These are phyloP conservation scores for Mylabris sibirica DNA, from an alignment of 2,888 invertebrate species.

Conservation along the genomic window DNA sequence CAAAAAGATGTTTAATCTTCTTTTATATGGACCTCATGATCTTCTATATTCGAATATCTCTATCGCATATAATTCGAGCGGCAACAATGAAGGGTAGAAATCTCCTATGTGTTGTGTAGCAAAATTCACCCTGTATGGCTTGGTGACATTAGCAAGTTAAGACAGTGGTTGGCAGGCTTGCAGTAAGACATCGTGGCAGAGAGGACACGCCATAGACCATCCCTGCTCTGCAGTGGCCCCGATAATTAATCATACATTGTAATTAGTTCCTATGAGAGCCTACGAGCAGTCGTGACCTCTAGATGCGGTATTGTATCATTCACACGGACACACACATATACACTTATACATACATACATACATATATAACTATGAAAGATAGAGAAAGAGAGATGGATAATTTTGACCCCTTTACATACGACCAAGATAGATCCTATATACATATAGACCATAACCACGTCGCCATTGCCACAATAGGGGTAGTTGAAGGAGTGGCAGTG, in stretches of 20 bases:
- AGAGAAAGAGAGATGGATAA: background rate
- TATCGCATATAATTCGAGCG: no score
- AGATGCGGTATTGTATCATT: conserved; percentile 40
- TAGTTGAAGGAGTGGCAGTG: background rate
- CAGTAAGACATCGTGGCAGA: conserved; percentile 60
- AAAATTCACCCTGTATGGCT: conserved; percentile 33
- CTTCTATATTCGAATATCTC: no score
- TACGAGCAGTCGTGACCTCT: conserved; percentile 40
- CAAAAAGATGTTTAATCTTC: no score
- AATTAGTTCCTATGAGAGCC: conserved; percentile 59
- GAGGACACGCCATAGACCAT: conserved; percentile 56
- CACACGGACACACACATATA: conserved; percentile 1
- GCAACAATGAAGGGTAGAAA: no score
- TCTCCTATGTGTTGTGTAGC: no score
- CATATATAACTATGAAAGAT: background rate
- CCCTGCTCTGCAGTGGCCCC: conserved; percentile 57
- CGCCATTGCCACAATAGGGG: background rate
- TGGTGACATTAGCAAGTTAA: conserved; percentile 62
- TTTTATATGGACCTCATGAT: no score
- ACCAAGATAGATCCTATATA: background rate
- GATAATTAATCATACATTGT: conserved; percentile 64
- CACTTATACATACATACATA: background rate
- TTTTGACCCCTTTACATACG: background rate
- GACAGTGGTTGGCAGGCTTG: conserved; percentile 61
- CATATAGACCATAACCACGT: background rate